Conservation (phyloP, 2,797 vertebrate species). For the Pangasius mekongensis region DNA sequence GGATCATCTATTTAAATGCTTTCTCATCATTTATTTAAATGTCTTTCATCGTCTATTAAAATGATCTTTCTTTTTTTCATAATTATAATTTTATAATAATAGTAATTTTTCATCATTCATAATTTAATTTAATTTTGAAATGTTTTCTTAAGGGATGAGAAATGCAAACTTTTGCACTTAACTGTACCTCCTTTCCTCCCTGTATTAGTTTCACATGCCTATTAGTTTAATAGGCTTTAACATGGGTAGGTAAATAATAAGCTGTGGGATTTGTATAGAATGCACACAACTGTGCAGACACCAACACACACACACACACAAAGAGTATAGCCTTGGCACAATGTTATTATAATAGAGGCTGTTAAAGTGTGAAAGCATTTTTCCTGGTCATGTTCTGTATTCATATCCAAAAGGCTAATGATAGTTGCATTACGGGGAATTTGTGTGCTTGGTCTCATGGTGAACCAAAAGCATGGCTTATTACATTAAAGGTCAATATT, state of each 20-base stretch:
- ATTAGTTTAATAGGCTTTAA: background rate
- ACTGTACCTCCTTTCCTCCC: background rate
- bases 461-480: background rate
- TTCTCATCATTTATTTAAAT: background rate
- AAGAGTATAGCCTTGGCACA: background rate
- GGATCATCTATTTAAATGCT: background rate
- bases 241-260: background rate
- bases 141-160: background rate
- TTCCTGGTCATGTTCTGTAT: background rate
- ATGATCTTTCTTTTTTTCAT: too few relatives aligned
- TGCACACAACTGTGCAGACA: too few relatives aligned
- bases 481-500: background rate
- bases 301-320: background rate
- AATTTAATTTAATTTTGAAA: background rate
- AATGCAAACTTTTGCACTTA: background rate
- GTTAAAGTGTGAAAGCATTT: background rate
- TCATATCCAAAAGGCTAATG: background rate
- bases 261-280: background rate
- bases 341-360: background rate
- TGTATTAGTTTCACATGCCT: background rate
- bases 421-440: slow-evolving; percentile 5
- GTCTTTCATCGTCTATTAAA: background rate
- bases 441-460: background rate
- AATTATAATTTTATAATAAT: too few relatives aligned
- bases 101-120: too few relatives aligned